Base-by-base conservation (phyloP, 92 coral and sea anemone species). In the Epizoanthus illoricatus region DNA sequence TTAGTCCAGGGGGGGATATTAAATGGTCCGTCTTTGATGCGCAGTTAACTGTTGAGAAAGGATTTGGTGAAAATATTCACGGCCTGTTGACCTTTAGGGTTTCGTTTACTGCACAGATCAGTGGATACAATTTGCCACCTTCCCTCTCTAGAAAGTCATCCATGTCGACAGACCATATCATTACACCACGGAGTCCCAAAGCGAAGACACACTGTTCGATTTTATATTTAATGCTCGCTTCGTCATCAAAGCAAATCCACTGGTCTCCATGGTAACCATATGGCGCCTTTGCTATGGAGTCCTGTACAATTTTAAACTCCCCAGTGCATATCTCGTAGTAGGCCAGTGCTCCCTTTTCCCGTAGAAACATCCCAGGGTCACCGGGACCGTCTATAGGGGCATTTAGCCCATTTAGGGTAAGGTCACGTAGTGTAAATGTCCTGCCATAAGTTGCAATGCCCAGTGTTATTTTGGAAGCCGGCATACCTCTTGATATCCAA, bases 41-140 rank as follows among this genome's bases (percentile, higher is more conserved):
- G 36, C 36, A 28, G 36, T 28, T 0, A 28, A 28, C 36, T 28
- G 2, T 28, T 52, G 13, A 11, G 3, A 13, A 9, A 9, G 16
- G 10, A 52, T 52, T 5, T 52, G 10, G 1, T 52, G 52, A 10
- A 52, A 10, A 52, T 52, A 52, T 52, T 52, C 56, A 52, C 13
- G 16, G 56, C 2, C 16, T 12, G 56, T 52, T 13, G 2, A 52
- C 76, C 15, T 68, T 68, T 8, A 85, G 57, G 23, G 76, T 57
- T 4, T 81, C 55, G 4, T 81, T 65, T 5, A 85, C 88, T 11
- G 88, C 71, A 10, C 28, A 52, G 28, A 85, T 23, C 23, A 85
- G 57, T 54, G 88, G 88, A 65, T 79, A 79, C 66, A 55, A 55
- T n/a, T 66, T 56, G 54, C 88, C 79, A 41, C 85, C 66, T 15